Percentiles rank a stretch among this genome's conserved stretches.
These are phyloP conservation scores for Xanthostigma xanthostigma DNA, from an alignment of 2,888 invertebrate genomes.

Conservation along the genomic window DNA sequence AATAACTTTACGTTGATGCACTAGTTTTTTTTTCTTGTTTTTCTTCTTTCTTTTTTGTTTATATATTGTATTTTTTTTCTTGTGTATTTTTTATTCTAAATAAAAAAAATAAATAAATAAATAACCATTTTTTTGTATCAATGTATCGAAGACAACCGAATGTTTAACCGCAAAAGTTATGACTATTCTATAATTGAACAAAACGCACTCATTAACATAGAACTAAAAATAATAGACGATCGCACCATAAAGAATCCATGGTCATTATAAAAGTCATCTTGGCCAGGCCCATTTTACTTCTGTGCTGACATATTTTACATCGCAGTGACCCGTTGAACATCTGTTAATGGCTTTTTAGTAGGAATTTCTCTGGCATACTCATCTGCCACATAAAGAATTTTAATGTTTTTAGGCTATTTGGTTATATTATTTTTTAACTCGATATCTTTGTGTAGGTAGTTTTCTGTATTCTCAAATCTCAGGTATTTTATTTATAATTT, in stretches of 20 bases:
- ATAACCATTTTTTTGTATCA: no score
- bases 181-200: not conserved
- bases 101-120: no score
- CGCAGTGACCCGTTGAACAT: not conserved
- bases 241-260: not conserved
- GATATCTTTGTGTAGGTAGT: no score
- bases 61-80: no score
- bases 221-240: not conserved
- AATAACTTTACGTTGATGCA: no score
- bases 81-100: no score
- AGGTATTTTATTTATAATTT: no score
- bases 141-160: no score
- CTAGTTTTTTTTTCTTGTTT: no score
- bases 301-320: constrained; percentile 2
- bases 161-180: not conserved
- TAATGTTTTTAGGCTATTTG: not conserved
- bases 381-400: not conserved
- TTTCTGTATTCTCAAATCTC: no score
- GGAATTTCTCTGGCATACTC: not conserved
- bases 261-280: not conserved
- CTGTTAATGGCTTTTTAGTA: not conserved
- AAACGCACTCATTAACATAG: not conserved
- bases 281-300: constrained; percentile 1
- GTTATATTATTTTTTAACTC: not conserved
- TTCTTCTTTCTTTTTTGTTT: no score